Conservation (phyloP, 2,113 vertebrate genomes). For the Zingel zingel region DNA sequence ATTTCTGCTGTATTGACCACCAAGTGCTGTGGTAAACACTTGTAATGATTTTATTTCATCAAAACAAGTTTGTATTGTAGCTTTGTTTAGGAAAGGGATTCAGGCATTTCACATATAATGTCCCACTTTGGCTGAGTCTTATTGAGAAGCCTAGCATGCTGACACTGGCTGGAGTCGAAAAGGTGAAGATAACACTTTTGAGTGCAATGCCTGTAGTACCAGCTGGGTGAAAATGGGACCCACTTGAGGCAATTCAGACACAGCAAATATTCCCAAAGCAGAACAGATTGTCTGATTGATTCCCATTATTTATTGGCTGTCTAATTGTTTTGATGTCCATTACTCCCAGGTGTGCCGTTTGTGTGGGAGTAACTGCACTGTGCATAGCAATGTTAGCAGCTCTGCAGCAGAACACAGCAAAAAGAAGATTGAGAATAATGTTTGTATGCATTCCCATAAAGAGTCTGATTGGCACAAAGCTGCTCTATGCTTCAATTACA, state of each 20-base stretch:
- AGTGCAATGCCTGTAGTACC: conserved; percentile 10
- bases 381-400: conserved; percentile 18
- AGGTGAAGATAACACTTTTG: conserved; percentile 17
- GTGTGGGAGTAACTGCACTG: conserved; percentile 42
- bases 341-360: conserved; percentile 44
- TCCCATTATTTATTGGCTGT: conserved; percentile 50
- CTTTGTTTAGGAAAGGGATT: background rate
- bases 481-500: conserved; percentile 6
- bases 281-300: conserved; percentile 55
- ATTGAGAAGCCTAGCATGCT: background rate
- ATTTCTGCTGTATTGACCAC: conserved; percentile 16
- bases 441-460: conserved; percentile 21
- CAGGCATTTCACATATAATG: background rate
- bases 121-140: background rate
- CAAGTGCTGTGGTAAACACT: background rate
- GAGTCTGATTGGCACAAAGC: conserved; percentile 34
- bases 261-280: conserved; percentile 44
- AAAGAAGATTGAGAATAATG: conserved; percentile 8
- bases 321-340: conserved; percentile 62
- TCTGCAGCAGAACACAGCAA: conserved; percentile 43
- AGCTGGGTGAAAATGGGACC: conserved; percentile 34
- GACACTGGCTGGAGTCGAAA: conserved; percentile 9
- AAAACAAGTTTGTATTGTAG: background rate
- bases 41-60: background rate
- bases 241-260: conserved; percentile 7